A percentile compares a stretch with the other conserved stretches of the same genome.
phyloP scores from a whole-genome alignment of 2,888 invertebrate genomes.

The Tenthredo notha region DNA sequence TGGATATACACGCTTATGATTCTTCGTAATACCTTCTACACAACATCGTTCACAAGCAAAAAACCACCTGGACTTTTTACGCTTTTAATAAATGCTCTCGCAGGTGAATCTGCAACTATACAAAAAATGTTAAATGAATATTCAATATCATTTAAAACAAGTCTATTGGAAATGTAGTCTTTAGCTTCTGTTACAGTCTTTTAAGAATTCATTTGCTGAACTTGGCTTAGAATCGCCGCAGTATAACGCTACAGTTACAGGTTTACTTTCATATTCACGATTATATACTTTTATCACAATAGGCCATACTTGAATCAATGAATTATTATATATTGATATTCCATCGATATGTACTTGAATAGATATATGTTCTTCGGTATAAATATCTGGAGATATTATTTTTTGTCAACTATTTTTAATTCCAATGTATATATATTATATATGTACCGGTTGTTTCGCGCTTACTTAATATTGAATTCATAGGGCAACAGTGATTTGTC shows the following conservation, averaged over 20 bases:
- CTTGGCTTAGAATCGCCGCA: conserved; percentile 46
- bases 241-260: conserved; percentile 5
- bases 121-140: conserved; percentile 43
- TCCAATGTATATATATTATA: background rate
- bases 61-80: conserved; percentile 24
- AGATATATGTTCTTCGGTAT: too few species aligned
- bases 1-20: conserved; percentile 25
- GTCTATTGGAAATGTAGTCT: conserved; percentile 41
- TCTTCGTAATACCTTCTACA: background rate
- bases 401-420: conserved; percentile 1
- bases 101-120: conserved; percentile 37
- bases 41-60: conserved; percentile 48
- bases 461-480: too few species aligned
- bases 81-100: conserved; percentile 42
- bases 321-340: conserved; percentile 30
- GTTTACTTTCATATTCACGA: conserved; percentile 47
- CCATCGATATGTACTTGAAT: too few species aligned
- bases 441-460: too few species aligned
- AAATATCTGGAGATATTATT: too few species aligned
- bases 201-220: conserved; percentile 35
- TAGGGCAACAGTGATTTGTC: too few species aligned
- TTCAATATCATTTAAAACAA: conserved; percentile 39
- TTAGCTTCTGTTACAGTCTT: conserved; percentile 42
- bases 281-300: conserved; percentile 47
- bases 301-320: conserved; percentile 48